phyloP scores from a whole-genome alignment of 92 coral and sea anemone species.

The Isaurus tuberculatus region DNA sequence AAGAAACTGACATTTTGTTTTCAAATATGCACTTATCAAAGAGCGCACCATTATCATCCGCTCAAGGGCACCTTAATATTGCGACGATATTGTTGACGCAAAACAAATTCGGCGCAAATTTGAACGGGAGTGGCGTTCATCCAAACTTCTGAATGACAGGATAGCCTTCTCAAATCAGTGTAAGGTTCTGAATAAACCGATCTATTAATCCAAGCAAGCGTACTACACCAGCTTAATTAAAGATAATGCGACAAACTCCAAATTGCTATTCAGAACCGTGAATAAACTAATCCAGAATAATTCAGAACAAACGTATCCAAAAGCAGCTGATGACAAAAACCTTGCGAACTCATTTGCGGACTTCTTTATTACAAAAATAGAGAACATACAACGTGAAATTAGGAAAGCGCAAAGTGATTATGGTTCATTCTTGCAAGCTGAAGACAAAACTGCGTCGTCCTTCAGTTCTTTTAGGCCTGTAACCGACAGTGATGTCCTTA shows the following conservation, averaged over 20 bases:
- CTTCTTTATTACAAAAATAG: no score
- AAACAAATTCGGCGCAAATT: no score
- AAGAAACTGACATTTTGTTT: no score
- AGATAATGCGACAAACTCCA: constrained; percentile 24
- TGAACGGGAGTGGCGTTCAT: no score
- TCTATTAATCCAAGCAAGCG: constrained; percentile 32
- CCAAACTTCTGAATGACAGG: constrained; percentile 14
- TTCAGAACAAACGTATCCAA: constrained; percentile 4
- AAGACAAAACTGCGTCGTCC: constrained; percentile 5
- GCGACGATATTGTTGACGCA: no score
- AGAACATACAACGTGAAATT: background rate
- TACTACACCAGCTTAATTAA: no score
- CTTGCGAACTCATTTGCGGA: no score
- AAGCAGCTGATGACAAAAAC: no score
- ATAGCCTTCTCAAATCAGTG: constrained; percentile 32
- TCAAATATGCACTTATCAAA: constrained; percentile 37
- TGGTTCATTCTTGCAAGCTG: background rate
- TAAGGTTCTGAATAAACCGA: constrained; percentile 27
- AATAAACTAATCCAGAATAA: constrained; percentile 12
- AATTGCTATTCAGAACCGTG: constrained; percentile 13
- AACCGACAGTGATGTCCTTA: constrained; percentile 49
- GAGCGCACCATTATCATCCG: no score
- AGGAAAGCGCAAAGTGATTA: background rate
- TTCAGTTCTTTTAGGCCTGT: no score
- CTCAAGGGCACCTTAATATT: constrained; percentile 39